Evolutionary conservation across 2,888 invertebrate species (phyloP).

Genomic region (Drosophila recens): DNA sequence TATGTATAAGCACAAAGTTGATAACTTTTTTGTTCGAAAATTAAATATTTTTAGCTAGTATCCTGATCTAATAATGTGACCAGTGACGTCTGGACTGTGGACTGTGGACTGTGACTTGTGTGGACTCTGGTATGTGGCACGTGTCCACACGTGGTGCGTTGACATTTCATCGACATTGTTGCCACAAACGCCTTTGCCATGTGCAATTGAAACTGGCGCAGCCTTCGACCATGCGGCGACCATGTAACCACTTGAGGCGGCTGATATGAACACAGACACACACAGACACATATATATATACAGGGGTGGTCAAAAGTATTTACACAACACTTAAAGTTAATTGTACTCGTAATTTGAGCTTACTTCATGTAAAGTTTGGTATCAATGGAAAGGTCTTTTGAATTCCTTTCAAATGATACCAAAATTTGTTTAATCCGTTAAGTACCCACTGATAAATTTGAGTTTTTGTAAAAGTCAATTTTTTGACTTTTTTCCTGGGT

Average conservation of each 20-base stretch:
- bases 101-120: conserved; percentile 4
- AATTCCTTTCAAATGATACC: no score
- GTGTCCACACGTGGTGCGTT: conserved; percentile 51
- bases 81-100: conserved; percentile 1
- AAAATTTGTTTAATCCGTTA: no score
- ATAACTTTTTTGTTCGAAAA: not conserved
- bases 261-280: conserved; percentile 61
- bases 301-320: no score
- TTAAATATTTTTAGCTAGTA: not conserved
- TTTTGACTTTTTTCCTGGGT: no score
- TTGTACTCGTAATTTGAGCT: no score
- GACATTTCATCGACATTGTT: conserved; percentile 65
- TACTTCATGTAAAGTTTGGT: no score
- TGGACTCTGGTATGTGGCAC: conserved; percentile 41
- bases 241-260: conserved; percentile 71
- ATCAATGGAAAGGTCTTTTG: no score
- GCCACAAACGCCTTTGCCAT: conserved; percentile 30
- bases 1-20: no score
- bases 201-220: conserved; percentile 60
- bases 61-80: not conserved
- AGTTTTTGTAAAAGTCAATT: no score
- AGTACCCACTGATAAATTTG: no score
- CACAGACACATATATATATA: conserved; percentile 29
- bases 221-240: conserved; percentile 68
- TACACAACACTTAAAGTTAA: no score